A percentile compares a stretch with the other conserved stretches of the same genome.
Conservation (phyloP, 2,888 invertebrate genomes). For the Ecdyonurus torrentis region DNA sequence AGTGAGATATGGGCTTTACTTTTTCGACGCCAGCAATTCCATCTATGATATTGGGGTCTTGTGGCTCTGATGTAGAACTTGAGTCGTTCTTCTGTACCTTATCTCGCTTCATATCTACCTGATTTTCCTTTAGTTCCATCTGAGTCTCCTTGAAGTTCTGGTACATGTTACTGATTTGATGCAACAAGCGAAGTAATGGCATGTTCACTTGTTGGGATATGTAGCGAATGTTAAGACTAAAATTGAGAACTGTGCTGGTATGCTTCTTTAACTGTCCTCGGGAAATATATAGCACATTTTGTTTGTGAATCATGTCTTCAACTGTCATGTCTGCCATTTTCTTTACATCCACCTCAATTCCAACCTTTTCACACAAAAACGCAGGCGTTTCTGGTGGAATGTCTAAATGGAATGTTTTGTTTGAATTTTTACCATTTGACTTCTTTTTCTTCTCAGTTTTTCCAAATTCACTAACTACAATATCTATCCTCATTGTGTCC, state of each 20-base stretch:
- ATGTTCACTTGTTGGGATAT: constrained; percentile 93
- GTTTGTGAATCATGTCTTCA: constrained; percentile 53
- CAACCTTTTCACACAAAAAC: constrained; percentile 82
- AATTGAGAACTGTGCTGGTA: constrained; percentile 81
- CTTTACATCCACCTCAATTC: constrained; percentile 73
- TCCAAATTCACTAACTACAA: constrained; percentile 79
- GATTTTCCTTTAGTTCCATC: constrained; percentile 67
- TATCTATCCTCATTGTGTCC: constrained; percentile 80
- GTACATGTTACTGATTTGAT: constrained; percentile 96
- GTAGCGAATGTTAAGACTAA: constrained; percentile 71
- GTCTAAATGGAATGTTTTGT: constrained; percentile 33
- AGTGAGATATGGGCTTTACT: background rate
- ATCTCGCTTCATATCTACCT: constrained; percentile 21
- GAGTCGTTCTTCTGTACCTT: constrained; percentile 38
- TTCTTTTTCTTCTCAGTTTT: constrained; percentile 6
- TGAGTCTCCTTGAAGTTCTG: constrained; percentile 93
- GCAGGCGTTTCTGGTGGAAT: constrained; percentile 63
- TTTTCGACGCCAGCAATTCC: background rate
- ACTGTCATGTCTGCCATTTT: constrained; percentile 81
- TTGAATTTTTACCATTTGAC: background rate
- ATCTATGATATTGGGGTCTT: background rate
- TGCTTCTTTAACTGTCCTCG: constrained; percentile 76
- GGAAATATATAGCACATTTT: constrained; percentile 73
- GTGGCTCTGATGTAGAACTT: background rate
- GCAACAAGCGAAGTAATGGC: constrained; percentile 77